These are phyloP conservation scores for Ceratina calcarata DNA, from an alignment of 1,140 invertebrate species.

Conservation along the genomic window DNA sequence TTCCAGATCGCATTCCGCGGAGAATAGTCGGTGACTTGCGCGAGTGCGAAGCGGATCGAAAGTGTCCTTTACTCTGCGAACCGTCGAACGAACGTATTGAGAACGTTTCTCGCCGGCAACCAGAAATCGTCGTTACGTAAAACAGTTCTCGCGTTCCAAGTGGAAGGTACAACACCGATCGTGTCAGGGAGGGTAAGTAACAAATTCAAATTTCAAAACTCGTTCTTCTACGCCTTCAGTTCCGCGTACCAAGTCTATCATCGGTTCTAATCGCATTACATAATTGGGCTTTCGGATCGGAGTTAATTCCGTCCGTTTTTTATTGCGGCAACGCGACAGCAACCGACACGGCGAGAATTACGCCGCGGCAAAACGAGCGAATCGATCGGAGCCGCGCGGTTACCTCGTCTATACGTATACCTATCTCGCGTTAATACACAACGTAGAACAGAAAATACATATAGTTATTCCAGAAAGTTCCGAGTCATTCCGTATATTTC, in stretches of 20 bases:
- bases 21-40: slow-evolving; percentile 9
- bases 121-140: background rate
- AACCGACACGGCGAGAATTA: slow-evolving; percentile 17
- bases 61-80: background rate
- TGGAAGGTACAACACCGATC: slow-evolving; percentile 57
- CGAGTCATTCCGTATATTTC: background rate
- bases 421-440: slow-evolving; percentile 6
- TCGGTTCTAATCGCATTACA: slow-evolving; percentile 14
- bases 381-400: slow-evolving; percentile 26
- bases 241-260: background rate
- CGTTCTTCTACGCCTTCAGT: background rate
- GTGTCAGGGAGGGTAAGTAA: slow-evolving; percentile 67
- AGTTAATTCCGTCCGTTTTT: slow-evolving; percentile 27
- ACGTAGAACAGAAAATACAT: background rate
- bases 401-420: background rate
- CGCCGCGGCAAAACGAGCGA: slow-evolving; percentile 13
- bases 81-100: background rate
- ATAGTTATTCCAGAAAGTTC: slow-evolving; percentile 26
- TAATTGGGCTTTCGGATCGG: background rate
- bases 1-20: slow-evolving; percentile 49
- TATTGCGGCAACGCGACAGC: too few species aligned
- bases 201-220: too few species aligned
- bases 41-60: background rate
- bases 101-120: background rate
- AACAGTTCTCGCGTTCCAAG: slow-evolving; percentile 41